These are phyloP conservation scores for Pantala flavescens DNA, from an alignment of 1,140 invertebrate genomes.

Conservation along the genomic window DNA sequence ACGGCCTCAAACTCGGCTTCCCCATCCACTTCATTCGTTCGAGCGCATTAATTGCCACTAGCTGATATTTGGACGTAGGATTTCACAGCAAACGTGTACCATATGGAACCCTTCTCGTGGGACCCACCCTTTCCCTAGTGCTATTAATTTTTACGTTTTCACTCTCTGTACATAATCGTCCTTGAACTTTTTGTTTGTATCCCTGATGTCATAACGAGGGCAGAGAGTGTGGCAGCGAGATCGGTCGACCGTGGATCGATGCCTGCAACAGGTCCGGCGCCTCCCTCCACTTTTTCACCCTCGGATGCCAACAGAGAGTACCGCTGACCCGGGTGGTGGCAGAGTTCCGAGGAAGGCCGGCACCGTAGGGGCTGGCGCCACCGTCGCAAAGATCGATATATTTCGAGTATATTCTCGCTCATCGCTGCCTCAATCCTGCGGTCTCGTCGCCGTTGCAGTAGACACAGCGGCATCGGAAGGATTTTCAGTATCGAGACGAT, in stretches of 20 bases:
- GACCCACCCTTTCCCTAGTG: too few relatives aligned
- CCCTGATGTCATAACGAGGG: background rate
- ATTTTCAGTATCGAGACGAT: too few relatives aligned
- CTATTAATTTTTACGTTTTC: background rate
- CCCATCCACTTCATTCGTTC: too few relatives aligned
- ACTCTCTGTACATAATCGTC: background rate
- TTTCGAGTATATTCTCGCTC: slow-evolving; percentile 9
- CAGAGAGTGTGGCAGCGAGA: background rate
- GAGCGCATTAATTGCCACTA: too few relatives aligned
- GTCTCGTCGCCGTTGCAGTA: background rate
- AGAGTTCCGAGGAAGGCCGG: background rate
- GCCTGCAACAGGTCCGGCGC: background rate
- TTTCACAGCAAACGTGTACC: too few relatives aligned
- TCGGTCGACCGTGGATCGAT: background rate
- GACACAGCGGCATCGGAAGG: background rate
- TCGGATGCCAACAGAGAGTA: background rate
- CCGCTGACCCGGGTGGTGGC: background rate
- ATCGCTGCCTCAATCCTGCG: background rate
- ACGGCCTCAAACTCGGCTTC: too few relatives aligned
- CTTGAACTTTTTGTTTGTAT: background rate
- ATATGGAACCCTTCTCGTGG: too few relatives aligned
- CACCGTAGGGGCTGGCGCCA: background rate
- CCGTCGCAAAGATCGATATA: background rate
- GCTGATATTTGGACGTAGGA: too few relatives aligned
- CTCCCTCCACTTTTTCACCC: background rate